These are phyloP conservation scores for Orchesella flavescens DNA, from an alignment of 2,888 invertebrate genomes.

Conservation along the genomic window DNA sequence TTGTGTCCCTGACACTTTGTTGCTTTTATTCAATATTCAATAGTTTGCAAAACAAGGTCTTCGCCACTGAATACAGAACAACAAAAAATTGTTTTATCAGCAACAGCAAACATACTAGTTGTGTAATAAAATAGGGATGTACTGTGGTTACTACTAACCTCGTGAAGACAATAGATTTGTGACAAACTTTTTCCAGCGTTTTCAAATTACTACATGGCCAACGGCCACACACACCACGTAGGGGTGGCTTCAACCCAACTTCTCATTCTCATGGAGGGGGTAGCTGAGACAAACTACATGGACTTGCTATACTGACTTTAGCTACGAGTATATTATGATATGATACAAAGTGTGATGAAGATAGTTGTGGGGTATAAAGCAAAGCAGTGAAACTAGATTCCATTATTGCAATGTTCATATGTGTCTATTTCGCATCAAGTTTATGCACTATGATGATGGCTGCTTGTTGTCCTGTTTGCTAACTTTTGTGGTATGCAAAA, in stretches of 20 bases:
- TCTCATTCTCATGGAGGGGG: constrained; percentile 5
- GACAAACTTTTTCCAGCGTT: constrained; percentile 34
- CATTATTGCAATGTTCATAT: constrained; percentile 35
- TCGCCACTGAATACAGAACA: not conserved
- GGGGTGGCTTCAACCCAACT: constrained; percentile 8
- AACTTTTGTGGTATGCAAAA: constrained; percentile 38
- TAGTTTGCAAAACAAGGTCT: constrained; percentile 9
- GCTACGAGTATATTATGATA: not conserved
- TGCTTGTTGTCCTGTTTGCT: constrained; percentile 12
- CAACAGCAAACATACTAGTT: not conserved
- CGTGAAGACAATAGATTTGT: constrained; percentile 45
- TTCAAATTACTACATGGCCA: constrained; percentile 3
- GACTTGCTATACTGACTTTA: not conserved
- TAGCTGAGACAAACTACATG: constrained; percentile 16
- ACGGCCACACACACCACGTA: constrained; percentile 32
- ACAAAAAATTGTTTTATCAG: not conserved
- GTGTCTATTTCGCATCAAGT: constrained; percentile 28
- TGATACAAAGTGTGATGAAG: no score
- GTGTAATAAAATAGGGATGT: not conserved
- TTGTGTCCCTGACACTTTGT: constrained; percentile 48
- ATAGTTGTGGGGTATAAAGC: not conserved
- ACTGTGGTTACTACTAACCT: not conserved
- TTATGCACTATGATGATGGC: not conserved
- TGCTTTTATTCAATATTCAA: constrained; percentile 20
- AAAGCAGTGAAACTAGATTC: constrained; percentile 48